Evolutionary conservation across 2,113 vertebrate species (phyloP).

Genomic region (Morone chrysops): DNA sequence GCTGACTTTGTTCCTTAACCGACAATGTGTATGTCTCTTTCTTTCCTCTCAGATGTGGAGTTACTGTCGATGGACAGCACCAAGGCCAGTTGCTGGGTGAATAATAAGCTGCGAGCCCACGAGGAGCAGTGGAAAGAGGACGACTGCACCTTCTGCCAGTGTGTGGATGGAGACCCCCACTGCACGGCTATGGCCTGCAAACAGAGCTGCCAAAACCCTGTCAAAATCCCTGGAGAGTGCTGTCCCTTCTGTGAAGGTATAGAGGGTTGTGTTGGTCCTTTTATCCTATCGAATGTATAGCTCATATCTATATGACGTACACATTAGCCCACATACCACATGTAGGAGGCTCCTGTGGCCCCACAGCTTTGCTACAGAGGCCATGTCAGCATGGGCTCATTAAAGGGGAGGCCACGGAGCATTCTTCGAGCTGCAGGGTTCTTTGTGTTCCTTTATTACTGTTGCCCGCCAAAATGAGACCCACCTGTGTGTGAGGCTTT

Average conservation of each 20-base stretch:
- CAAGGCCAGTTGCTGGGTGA: conserved; percentile 85
- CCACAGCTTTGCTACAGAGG: conserved; percentile 57
- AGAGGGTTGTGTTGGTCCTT: neutral
- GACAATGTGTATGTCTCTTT: conserved; percentile 3
- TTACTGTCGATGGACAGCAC: conserved; percentile 80
- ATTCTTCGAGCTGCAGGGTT: conserved; percentile 76
- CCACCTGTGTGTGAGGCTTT: conserved; percentile 74
- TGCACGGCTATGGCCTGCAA: conserved; percentile 89
- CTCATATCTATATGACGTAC: conserved; percentile 17
- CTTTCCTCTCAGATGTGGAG: conserved; percentile 79
- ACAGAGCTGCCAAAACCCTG: conserved; percentile 86
- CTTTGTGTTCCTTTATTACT: conserved; percentile 80
- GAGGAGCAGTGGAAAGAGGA: conserved; percentile 89
- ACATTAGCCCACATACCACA: conserved; percentile 35
- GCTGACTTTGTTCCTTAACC: neutral
- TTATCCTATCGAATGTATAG: neutral
- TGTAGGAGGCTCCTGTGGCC: conserved; percentile 50
- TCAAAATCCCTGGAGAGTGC: conserved; percentile 88
- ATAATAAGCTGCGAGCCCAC: conserved; percentile 82
- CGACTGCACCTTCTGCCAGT: conserved; percentile 89
- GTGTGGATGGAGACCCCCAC: conserved; percentile 84
- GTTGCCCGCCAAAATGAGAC: conserved; percentile 76
- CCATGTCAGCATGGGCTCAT: conserved; percentile 71
- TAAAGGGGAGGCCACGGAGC: conserved; percentile 73
- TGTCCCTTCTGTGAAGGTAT: conserved; percentile 88